Base-by-base conservation (phyloP, 1,140 invertebrate species). In the Drosophila lini region DNA sequence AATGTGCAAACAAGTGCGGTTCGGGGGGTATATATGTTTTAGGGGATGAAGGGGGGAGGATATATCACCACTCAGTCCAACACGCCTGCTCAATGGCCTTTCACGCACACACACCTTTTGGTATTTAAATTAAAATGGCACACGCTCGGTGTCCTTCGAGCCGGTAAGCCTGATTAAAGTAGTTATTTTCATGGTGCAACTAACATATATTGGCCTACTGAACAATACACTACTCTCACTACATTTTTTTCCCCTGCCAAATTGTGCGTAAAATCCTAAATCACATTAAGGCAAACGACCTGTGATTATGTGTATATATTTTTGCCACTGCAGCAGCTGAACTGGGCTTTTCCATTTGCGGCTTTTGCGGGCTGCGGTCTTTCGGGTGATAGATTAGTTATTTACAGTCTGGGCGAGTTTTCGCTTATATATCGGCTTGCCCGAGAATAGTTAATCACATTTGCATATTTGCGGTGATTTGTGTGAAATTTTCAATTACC, bases 41-140 rank as follows among this genome's bases (percentile, higher is more conserved):
- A 36, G 57, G 28, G 31, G 15, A 22, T 32, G 19, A 19, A 10
- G 19, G 15, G 19, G 15, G 16, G 22, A 19, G n/a, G 47, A 13
- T 53, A 22, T 38, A 55, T 38, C 48, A 56, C 16, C 48, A 5
- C 58, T 63, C 57, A 76, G 64, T 45, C 53, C 22, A 78, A 57
- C 75, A 68, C 56, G 32, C 57, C 15, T 68, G 56, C 42, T 79
- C 81, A 78, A 71, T 75, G 78, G 61, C 69, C 59, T 82, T 85
- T 85, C 61, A 77, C 70, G 73, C 70, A 42, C 45, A 69, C 44
- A 63, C 63, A 57, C 70, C 68, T 68, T 85, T 70, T 65, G 45
- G 50, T 57, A 76, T 68, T 85, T 65, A 74, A 71, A 75, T 86
- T 62, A 73, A 77, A 86, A 81, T 78, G 74, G 74, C 56, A 65